A percentile compares a stretch with the other conserved stretches of the same genome.
Conservation (phyloP, 2,888 invertebrate species). For the Euproctis similis region DNA sequence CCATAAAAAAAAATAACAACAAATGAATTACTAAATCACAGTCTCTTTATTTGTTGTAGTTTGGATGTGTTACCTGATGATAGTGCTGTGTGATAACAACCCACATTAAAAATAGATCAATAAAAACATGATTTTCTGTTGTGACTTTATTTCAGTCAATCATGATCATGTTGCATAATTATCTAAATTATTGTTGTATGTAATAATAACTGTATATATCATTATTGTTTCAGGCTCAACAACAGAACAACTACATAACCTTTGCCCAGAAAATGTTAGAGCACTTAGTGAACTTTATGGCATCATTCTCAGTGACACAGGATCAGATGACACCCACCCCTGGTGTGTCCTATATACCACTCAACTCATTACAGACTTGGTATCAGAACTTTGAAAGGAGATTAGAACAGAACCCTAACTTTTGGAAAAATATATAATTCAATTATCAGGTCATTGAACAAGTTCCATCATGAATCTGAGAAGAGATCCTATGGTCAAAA, state of each 20-base stretch:
- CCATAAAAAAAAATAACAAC: too few relatives aligned
- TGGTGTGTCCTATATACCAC: slow-evolving; percentile 88
- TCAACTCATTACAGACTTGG: slow-evolving; percentile 93
- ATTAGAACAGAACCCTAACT: slow-evolving; percentile 92
- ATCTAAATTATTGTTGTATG: neutral
- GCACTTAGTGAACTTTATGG: slow-evolving; percentile 92
- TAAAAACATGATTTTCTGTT: too few relatives aligned
- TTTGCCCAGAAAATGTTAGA: slow-evolving; percentile 94
- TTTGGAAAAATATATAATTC: slow-evolving; percentile 84
- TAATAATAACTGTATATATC: slow-evolving; percentile 1
- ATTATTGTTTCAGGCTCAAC: slow-evolving; percentile 51
- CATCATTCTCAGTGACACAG: slow-evolving; percentile 90
- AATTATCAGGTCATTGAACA: too few relatives aligned
- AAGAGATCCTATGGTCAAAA: too few relatives aligned
- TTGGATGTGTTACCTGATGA: too few relatives aligned
- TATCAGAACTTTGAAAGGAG: slow-evolving; percentile 93
- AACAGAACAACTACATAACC: slow-evolving; percentile 72
- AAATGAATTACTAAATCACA: too few relatives aligned
- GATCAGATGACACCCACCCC: slow-evolving; percentile 87
- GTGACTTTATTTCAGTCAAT: too few relatives aligned
- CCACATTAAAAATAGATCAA: too few relatives aligned
- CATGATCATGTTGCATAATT: slow-evolving; percentile 1
- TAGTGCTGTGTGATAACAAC: too few relatives aligned
- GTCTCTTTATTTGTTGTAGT: too few relatives aligned
- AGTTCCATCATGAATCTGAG: too few relatives aligned